Percentiles rank a stretch among this genome's conserved stretches.
These are phyloP conservation scores for Tenodera sinensis DNA, from an alignment of 2,888 invertebrate species.

Conservation along the genomic window DNA sequence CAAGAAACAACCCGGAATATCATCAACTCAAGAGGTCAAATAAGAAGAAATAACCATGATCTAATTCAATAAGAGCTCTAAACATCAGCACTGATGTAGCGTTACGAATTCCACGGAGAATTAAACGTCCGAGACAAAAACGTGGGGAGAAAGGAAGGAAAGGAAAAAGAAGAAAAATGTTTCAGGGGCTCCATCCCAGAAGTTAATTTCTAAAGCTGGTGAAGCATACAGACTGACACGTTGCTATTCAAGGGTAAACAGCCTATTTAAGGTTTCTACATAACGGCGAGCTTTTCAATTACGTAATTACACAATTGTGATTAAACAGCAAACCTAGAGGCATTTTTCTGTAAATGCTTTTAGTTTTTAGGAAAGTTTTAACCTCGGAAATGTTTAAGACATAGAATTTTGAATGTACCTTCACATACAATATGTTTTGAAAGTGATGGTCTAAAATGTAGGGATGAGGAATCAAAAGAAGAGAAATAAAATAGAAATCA, in stretches of 20 bases:
- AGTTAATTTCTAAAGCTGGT: background rate
- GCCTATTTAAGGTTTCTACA: background rate
- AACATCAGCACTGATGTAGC: background rate
- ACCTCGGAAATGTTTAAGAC: no score
- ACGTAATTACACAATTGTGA: background rate
- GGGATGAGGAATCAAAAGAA: no score
- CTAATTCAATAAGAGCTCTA: slow-evolving; percentile 11
- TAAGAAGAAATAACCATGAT: background rate
- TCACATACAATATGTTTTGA: no score
- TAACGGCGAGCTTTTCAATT: background rate
- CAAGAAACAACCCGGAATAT: background rate
- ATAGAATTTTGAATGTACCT: no score
- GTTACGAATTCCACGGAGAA: background rate
- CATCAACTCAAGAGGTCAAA: background rate
- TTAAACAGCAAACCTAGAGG: no score
- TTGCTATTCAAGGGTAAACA: background rate
- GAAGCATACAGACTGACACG: background rate
- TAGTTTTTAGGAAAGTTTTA: no score
- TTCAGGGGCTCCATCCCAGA: background rate
- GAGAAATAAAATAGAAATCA: no score
- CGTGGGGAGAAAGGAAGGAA: background rate
- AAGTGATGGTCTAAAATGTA: no score
- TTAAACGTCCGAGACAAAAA: background rate
- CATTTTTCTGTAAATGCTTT: no score
- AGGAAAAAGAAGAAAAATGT: background rate